Percentiles rank a stretch among this genome's conserved stretches.
phyloP scores from a whole-genome alignment of 2,888 invertebrate species.

The Pachymerium ferrugineum region DNA sequence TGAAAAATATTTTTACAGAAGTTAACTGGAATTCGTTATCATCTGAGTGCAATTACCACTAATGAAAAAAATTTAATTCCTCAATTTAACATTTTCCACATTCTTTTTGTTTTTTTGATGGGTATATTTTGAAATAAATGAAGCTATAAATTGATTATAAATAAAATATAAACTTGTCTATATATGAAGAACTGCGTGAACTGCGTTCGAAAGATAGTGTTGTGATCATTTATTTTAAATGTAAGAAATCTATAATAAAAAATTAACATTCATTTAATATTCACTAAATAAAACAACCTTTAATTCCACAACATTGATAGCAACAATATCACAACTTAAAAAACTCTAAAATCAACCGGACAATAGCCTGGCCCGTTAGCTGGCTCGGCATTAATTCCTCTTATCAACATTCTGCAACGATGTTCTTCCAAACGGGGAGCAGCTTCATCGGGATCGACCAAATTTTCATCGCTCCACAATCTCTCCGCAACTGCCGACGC shows the following conservation, averaged over 20 bases:
- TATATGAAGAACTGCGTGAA: background rate
- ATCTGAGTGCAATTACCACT: too few species aligned
- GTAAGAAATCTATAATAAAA: too few species aligned
- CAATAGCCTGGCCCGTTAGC: conserved; percentile 63
- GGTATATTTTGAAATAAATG: background rate
- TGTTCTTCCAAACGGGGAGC: conserved; percentile 49
- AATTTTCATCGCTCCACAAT: conserved; percentile 62
- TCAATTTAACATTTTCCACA: too few species aligned
- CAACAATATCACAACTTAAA: background rate
- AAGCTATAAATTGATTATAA: background rate
- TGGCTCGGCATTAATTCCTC: conserved; percentile 65
- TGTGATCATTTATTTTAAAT: background rate
- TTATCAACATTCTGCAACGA: conserved; percentile 64
- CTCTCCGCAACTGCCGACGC: conserved; percentile 79
- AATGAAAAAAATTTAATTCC: too few species aligned
- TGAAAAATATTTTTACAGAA: background rate
- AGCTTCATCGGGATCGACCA: conserved; percentile 51
- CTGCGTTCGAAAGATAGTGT: background rate
- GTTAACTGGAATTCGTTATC: background rate
- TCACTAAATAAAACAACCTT: background rate
- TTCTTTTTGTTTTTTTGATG: too few species aligned
- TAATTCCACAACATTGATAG: background rate
- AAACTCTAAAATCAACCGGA: background rate
- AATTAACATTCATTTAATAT: too few species aligned
- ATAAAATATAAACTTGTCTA: background rate